phyloP scores from a whole-genome alignment of 2,888 invertebrate genomes.

The Spicauda simplicius region DNA sequence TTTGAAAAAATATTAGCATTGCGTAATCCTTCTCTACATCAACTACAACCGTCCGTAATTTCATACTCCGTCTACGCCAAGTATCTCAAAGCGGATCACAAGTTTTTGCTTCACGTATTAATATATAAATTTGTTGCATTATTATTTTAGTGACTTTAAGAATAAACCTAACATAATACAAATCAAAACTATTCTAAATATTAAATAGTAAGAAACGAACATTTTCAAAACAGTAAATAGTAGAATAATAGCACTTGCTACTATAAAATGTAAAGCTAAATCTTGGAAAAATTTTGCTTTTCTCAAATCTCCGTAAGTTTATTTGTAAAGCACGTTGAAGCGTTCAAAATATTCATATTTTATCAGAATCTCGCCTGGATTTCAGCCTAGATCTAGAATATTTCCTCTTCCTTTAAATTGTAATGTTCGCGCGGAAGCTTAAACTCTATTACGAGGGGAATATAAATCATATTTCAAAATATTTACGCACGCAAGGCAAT shows the following conservation, averaged over 20 bases:
- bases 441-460: conserved; percentile 34
- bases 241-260: background rate
- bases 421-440: conserved; percentile 33
- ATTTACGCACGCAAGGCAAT: background rate
- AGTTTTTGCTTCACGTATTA: too few species aligned
- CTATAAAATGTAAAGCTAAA: background rate
- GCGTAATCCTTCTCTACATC: too few species aligned
- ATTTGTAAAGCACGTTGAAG: conserved; percentile 18
- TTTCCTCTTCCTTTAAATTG: conserved; percentile 33
- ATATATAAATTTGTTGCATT: too few species aligned
- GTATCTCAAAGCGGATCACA: too few species aligned
- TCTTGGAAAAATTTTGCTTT: background rate
- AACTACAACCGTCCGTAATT: too few species aligned
- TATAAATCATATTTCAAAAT: conserved; percentile 34
- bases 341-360: conserved; percentile 32
- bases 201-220: too few species aligned
- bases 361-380: conserved; percentile 29
- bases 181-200: too few species aligned
- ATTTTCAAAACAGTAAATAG: too few species aligned
- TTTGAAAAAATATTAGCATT: too few species aligned
- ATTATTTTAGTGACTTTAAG: too few species aligned
- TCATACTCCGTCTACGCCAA: too few species aligned
- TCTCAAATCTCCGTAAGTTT: conserved; percentile 19
- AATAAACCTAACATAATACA: too few species aligned
- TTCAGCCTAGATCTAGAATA: conserved; percentile 34